Conservation (phyloP, 2,888 invertebrate species). For the Pilophorus perplexus region DNA sequence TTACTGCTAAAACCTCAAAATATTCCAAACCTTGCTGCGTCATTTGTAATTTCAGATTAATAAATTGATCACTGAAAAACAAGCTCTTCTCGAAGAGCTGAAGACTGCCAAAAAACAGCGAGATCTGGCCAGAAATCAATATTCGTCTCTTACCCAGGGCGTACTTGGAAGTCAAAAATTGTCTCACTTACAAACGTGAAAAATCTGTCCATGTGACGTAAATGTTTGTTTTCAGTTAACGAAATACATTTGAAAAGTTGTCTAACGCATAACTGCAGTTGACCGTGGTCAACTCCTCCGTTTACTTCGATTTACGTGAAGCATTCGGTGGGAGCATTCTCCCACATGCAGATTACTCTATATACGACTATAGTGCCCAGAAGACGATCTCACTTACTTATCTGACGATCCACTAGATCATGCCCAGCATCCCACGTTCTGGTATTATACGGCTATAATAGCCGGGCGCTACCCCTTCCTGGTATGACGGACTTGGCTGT, state of each 20-base stretch:
- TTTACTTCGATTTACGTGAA: too few species aligned
- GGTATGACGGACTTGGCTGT: too few species aligned
- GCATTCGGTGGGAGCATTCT: too few species aligned
- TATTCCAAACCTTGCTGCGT: not conserved
- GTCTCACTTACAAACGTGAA: not conserved
- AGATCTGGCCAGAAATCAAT: not conserved
- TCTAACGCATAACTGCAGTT: not conserved
- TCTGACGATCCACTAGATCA: too few species aligned
- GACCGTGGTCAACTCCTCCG: too few species aligned
- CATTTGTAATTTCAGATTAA: not conserved
- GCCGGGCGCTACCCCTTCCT: too few species aligned
- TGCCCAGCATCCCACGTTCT: too few species aligned
- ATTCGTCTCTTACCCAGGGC: not conserved
- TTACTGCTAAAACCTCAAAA: not conserved
- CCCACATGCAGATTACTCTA: too few species aligned
- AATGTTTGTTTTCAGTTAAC: not conserved
- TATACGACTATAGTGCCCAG: too few species aligned
- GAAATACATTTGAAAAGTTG: not conserved
- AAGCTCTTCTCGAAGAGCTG: conserved; percentile 3
- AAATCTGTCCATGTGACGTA: not conserved
- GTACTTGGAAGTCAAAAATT: not conserved
- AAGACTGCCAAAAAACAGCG: not conserved
- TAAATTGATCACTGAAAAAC: conserved; percentile 8
- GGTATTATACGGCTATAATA: too few species aligned
- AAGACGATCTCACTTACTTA: too few species aligned